Evolutionary conservation across 2,888 invertebrate genomes (phyloP).

Genomic region (Subacronicta megacephala): DNA sequence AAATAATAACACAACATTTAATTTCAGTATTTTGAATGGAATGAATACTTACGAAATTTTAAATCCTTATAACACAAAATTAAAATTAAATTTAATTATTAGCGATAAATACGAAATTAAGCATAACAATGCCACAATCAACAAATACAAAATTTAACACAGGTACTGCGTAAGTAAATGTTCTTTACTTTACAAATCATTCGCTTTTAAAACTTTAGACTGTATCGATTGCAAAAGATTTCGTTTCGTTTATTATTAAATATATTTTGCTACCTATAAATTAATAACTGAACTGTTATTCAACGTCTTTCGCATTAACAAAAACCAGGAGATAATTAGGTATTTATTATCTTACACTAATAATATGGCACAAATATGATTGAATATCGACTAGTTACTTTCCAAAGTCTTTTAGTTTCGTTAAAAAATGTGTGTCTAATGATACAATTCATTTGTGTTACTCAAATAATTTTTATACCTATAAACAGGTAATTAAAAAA

Average conservation of each 20-base stretch:
- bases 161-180: neutral
- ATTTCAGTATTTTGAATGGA: no score
- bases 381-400: conserved; percentile 42
- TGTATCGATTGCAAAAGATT: neutral
- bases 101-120: no score
- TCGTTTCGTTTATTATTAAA: neutral
- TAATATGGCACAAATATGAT: conserved; percentile 56
- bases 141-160: neutral
- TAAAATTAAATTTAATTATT: no score
- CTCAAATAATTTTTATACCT: conserved; percentile 6
- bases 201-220: neutral
- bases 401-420: conserved; percentile 54
- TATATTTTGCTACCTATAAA: no score
- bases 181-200: neutral
- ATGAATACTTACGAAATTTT: no score
- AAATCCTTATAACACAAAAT: no score
- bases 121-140: neutral
- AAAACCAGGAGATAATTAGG: neutral
- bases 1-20: no score
- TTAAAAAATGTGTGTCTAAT: conserved; percentile 37
- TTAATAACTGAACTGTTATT: no score
- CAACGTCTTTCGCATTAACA: no score
- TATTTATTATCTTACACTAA: conserved; percentile 25
- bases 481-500: no score
- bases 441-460: conserved; percentile 41